Evolutionary conservation across 2,113 vertebrate species (phyloP).

Genomic region (Orycteropus afer): DNA sequence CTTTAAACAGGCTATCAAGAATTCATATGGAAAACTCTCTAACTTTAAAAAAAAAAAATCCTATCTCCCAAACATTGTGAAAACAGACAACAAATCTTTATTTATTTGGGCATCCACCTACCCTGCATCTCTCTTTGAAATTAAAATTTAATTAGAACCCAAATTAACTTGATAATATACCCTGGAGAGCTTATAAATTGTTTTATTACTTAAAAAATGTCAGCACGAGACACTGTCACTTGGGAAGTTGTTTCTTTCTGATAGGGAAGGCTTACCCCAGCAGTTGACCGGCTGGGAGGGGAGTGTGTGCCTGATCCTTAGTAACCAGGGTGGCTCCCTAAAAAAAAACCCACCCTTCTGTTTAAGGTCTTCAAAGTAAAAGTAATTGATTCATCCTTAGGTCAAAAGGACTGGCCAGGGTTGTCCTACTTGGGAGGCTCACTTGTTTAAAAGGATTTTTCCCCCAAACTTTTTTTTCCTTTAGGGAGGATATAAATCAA

Average conservation of each 20-base stretch:
- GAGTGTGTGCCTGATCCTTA: background rate
- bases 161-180: conserved; percentile 59
- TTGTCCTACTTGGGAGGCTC: conserved; percentile 2
- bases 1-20: conserved; percentile 36
- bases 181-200: conserved; percentile 56
- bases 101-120: background rate
- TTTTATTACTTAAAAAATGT: conserved; percentile 46
- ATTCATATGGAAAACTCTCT: conserved; percentile 37
- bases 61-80: background rate
- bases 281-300: background rate
- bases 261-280: background rate
- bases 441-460: conserved; percentile 59
- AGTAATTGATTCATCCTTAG: conserved; percentile 67
- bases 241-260: conserved; percentile 29
- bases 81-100: conserved; percentile 26
- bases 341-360: conserved; percentile 37
- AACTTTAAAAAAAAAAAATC: conserved; percentile 2
- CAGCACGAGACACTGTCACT: background rate
- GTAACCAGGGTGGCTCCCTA: background rate
- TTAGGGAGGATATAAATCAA: conserved; percentile 68
- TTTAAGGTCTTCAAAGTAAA: conserved; percentile 62
- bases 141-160: conserved; percentile 67
- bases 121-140: conserved; percentile 25
- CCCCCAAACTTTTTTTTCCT: conserved; percentile 22
- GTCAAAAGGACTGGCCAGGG: conserved; percentile 59